Evolutionary conservation across 37 sponge, comb jelly and placozoan genomes (phyloP).

Genomic region (Geodia barretti): DNA sequence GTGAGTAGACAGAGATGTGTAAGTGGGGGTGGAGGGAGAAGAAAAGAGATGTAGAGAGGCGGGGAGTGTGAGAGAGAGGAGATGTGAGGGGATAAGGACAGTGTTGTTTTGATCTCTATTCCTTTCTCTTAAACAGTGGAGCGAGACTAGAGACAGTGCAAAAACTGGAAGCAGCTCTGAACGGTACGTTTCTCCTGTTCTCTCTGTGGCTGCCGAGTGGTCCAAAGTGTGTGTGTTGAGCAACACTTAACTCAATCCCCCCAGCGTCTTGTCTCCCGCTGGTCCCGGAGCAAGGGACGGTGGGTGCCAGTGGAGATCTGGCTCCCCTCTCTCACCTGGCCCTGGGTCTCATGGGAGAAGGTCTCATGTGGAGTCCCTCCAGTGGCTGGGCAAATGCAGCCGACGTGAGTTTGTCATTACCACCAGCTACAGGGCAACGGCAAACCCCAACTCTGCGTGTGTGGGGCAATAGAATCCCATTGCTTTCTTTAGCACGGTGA

Average conservation of each 20-base stretch:
- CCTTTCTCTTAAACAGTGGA: slow-evolving; percentile 48
- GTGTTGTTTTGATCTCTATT: neutral
- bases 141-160: slow-evolving; percentile 69
- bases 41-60: too few relatives aligned
- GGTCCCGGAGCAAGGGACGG: slow-evolving; percentile 93
- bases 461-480: too few relatives aligned
- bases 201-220: neutral
- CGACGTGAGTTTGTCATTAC: slow-evolving; percentile 60
- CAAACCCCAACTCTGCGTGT: too few relatives aligned
- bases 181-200: slow-evolving; percentile 49
- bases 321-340: slow-evolving; percentile 96
- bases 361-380: slow-evolving; percentile 93
- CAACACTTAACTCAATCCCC: too few relatives aligned
- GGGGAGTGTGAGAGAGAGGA: neutral
- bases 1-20: slow-evolving; percentile 6
- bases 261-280: slow-evolving; percentile 79
- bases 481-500: neutral
- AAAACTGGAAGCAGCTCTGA: slow-evolving; percentile 62
- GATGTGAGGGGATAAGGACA: neutral
- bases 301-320: slow-evolving; percentile 97
- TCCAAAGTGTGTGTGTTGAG: too few relatives aligned
- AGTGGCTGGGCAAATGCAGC: slow-evolving; percentile 89
- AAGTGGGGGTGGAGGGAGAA: neutral
- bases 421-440: too few relatives aligned
- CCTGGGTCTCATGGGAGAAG: slow-evolving; percentile 94